phyloP scores from a whole-genome alignment of 2,888 invertebrate genomes.

The Pelosia muscerda region DNA sequence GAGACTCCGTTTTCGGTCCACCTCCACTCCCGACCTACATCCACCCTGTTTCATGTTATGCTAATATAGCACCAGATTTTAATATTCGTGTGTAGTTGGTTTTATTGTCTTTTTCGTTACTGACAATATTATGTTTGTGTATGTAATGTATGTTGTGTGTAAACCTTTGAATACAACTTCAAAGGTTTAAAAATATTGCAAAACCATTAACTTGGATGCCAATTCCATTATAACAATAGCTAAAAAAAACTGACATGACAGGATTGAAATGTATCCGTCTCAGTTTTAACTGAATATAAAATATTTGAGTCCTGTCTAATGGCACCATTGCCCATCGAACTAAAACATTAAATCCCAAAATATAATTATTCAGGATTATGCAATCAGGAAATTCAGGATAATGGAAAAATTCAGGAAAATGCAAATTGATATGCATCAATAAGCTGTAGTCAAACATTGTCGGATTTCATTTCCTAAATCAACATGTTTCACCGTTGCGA shows the following conservation, averaged over 20 bases:
- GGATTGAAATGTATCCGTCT: too few relatives aligned
- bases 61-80: constrained; percentile 39
- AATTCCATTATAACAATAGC: too few relatives aligned
- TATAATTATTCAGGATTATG: too few relatives aligned
- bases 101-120: neutral
- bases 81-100: constrained; percentile 38
- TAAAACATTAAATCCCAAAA: neutral
- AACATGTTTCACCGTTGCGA: neutral
- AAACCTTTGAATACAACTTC: too few relatives aligned
- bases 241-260: too few relatives aligned
- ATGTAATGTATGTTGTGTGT: too few relatives aligned
- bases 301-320: too few relatives aligned
- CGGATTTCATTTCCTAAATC: neutral
- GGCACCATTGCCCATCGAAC: too few relatives aligned
- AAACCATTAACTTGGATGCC: too few relatives aligned
- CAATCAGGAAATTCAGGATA: too few relatives aligned
- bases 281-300: too few relatives aligned
- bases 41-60: constrained; percentile 32
- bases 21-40: neutral
- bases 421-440: constrained; percentile 4
- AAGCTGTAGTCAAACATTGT: constrained; percentile 1
- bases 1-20: constrained; percentile 10
- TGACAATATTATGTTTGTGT: constrained; percentile 14
- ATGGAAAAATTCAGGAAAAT: constrained; percentile 1
- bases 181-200: neutral